These are phyloP conservation scores for Haemorhous mexicanus DNA, from an alignment of 2,113 vertebrate genomes.

Conservation along the genomic window DNA sequence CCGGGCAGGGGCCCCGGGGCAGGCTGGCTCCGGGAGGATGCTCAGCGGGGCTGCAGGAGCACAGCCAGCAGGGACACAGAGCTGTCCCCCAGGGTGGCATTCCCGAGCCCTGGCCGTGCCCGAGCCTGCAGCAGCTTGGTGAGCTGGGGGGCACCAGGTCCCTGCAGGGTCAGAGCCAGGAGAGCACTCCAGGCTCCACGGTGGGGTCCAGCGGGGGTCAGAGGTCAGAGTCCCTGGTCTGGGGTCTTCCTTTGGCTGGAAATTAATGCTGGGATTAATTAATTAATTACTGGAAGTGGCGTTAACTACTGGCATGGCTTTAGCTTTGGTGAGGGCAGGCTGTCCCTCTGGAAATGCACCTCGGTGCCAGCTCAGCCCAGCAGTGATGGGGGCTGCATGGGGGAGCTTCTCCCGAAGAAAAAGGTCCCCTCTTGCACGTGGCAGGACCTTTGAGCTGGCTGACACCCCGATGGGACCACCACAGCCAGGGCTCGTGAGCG, in stretches of 20 bases:
- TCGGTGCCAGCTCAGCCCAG: not conserved
- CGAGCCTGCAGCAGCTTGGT: not conserved
- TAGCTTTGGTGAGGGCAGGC: accelerated
- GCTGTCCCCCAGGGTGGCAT: too few relatives aligned
- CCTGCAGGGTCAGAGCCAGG: not conserved
- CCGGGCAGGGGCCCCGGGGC: not conserved
- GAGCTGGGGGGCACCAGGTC: not conserved
- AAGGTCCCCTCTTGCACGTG: accelerated
- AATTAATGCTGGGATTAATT: not conserved
- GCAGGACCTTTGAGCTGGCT: accelerated
- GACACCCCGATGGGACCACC: accelerated
- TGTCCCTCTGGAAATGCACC: not conserved
- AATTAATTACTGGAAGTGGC: not conserved
- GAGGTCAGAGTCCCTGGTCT: not conserved
- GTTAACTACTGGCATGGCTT: not conserved
- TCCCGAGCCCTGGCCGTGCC: accelerated
- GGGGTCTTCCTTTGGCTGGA: not conserved
- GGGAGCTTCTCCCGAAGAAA: not conserved
- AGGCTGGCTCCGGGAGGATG: not conserved
- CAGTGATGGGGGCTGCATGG: accelerated
- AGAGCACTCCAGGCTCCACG: accelerated
- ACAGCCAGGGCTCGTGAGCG: accelerated
- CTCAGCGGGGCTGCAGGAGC: not conserved
- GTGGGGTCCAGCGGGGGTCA: not conserved
- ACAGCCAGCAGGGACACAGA: accelerated